Base-by-base conservation (phyloP, 2,888 invertebrate species). In the Uloborus plumipes region DNA sequence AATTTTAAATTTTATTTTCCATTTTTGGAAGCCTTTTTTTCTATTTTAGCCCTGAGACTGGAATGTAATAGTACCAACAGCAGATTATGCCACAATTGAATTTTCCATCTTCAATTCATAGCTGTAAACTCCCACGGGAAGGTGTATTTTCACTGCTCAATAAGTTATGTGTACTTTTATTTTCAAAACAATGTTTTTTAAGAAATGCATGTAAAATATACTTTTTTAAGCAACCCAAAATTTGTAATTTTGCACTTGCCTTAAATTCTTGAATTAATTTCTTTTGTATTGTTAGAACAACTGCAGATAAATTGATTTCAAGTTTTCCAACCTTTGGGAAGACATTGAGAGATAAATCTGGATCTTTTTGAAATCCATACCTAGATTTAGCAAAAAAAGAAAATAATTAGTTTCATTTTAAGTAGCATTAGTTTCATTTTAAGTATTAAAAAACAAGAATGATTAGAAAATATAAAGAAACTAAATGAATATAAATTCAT, bases 321-420 rank as follows among this genome's bases (percentile, higher is more conserved):
- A 94, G 91, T 85, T 95, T 95, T 47, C 97, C 97, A 16, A 97
- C 93, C 59, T 94, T 94, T 0, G 97, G 97, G 84, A 93, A 93
- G 13, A 95, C 96, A 53, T 93, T 92, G 65, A 97, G 90, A 86
- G 92, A 91, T 74, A 97, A 90, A 84, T 93, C 92, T 0, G 96
- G 97, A 86, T 93, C 93, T 0, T 92, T 92, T 79, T 94, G 93
- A 90, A 97, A 97, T 13, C 96, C 96, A 86, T 95, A 92, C 91
- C 91, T 91, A 83, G 1, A 70, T 83, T 69, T 75, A 39, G 39
- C 9, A 2, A 77, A 50, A 50, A 3, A 9, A n/a, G 16, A n/a
- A 53, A 53, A 53, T 1, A 26, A 53, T 9, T 7, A 22, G 11
- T 51, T 53, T 13, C 22, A 2, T 18, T 14, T 66, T 20, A 49